These are phyloP conservation scores for Numenius phaeopus DNA, from an alignment of 2,797 vertebrate species.

Conservation along the genomic window DNA sequence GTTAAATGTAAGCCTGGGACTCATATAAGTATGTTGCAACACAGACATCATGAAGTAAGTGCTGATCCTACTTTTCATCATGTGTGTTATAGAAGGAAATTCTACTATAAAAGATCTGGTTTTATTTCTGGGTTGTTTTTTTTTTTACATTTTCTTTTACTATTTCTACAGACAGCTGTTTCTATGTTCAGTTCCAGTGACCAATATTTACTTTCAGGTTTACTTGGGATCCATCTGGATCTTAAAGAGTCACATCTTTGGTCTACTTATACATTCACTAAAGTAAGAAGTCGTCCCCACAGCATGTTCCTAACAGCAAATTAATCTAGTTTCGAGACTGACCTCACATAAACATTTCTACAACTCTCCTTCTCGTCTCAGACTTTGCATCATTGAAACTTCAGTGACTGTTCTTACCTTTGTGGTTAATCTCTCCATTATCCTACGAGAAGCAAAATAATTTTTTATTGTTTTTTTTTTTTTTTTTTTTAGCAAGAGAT, in stretches of 20 bases:
- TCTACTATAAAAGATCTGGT: not conserved
- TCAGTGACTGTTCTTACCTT: not conserved
- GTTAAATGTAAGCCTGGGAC: not conserved
- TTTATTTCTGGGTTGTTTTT: not conserved
- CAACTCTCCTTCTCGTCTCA: not conserved
- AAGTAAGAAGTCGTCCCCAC: not conserved
- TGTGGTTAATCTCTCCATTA: not conserved
- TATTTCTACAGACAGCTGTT: not conserved
- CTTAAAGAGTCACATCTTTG: not conserved
- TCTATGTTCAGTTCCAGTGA: not conserved
- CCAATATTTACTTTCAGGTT: not conserved
- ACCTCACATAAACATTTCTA: not conserved
- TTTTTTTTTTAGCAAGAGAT: not conserved
- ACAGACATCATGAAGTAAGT: not conserved
- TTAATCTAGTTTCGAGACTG: not conserved
- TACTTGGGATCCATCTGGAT: not conserved
- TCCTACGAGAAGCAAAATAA: not conserved
- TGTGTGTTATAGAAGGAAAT: accelerated
- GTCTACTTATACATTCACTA: not conserved
- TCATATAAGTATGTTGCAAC: accelerated
- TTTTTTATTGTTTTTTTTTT: too few species aligned
- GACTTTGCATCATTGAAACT: not conserved
- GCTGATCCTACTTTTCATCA: not conserved
- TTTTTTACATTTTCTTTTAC: not conserved
- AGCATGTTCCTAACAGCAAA: not conserved